phyloP scores from a whole-genome alignment of 2,797 vertebrate genomes.

The Mus caroli region DNA sequence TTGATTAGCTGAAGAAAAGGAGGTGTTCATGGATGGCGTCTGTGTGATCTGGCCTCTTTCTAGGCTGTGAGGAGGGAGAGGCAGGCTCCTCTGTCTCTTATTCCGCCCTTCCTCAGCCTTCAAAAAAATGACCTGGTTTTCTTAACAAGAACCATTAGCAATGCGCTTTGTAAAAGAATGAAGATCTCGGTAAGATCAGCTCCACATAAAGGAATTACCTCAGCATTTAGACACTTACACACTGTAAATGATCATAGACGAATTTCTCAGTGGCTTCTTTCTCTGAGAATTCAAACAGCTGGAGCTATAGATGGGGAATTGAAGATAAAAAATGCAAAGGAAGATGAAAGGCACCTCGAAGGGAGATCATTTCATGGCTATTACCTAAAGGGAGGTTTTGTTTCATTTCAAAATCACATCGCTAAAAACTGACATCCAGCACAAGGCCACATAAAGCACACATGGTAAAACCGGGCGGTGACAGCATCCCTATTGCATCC shows the following conservation, averaged over 20 bases:
- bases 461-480: neutral
- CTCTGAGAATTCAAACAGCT: conserved; percentile 92
- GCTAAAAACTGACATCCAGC: conserved; percentile 39
- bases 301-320: conserved; percentile 87
- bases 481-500: neutral
- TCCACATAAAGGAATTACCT: conserved; percentile 27
- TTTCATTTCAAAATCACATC: conserved; percentile 63
- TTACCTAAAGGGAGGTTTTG: conserved; percentile 50
- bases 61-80: conserved; percentile 31
- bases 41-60: conserved; percentile 61
- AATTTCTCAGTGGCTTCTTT: conserved; percentile 90
- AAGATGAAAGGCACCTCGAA: conserved; percentile 30
- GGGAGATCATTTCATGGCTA: conserved; percentile 42
- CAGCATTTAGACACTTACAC: conserved; percentile 91
- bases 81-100: conserved; percentile 33
- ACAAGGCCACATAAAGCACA: neutral
- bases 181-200: conserved; percentile 8
- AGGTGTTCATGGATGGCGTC: neutral
- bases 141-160: conserved; percentile 74
- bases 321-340: conserved; percentile 13
- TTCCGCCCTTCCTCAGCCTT: conserved; percentile 43
- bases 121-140: conserved; percentile 62
- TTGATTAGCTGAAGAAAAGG: conserved; percentile 51
- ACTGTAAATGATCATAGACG: conserved; percentile 90
- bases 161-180: conserved; percentile 30